These are phyloP conservation scores for Resseliella maxima DNA, from an alignment of 2,888 invertebrate genomes.

Conservation along the genomic window DNA sequence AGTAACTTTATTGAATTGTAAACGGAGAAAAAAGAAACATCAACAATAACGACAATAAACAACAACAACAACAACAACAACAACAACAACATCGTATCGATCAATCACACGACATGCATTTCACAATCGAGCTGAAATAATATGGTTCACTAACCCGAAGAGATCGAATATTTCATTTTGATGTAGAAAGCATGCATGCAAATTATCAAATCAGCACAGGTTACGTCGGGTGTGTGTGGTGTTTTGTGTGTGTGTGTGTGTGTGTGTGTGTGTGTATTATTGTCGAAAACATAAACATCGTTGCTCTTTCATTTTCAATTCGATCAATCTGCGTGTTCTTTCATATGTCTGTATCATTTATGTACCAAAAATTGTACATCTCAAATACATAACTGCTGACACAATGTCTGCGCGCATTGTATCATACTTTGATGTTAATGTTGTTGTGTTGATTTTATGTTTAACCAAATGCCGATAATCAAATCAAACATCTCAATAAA, in stretches of 20 bases:
- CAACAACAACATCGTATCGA: too few relatives aligned
- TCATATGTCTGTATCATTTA: background rate
- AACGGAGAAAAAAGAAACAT: background rate
- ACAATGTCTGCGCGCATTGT: background rate
- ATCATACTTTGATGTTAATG: background rate
- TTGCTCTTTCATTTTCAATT: background rate
- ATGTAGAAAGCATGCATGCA: conserved; percentile 16
- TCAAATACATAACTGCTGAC: background rate
- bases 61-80: too few relatives aligned
- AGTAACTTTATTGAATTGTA: background rate
- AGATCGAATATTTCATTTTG: background rate
- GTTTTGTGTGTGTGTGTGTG: too few relatives aligned
- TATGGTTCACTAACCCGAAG: background rate
- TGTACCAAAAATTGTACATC: background rate
- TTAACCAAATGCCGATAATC: background rate
- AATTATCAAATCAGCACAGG: background rate
- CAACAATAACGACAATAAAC: too few relatives aligned
- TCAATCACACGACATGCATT: background rate
- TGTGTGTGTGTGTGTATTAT: too few relatives aligned
- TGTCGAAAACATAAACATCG: background rate
- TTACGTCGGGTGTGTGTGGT: background rate
- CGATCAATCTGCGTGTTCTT: background rate
- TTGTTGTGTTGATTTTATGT: background rate
- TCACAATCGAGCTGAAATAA: background rate
- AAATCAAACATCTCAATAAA: conserved; percentile 18